phyloP scores from a whole-genome alignment of 2,888 invertebrate genomes.

The Nemotelus pantherinus region DNA sequence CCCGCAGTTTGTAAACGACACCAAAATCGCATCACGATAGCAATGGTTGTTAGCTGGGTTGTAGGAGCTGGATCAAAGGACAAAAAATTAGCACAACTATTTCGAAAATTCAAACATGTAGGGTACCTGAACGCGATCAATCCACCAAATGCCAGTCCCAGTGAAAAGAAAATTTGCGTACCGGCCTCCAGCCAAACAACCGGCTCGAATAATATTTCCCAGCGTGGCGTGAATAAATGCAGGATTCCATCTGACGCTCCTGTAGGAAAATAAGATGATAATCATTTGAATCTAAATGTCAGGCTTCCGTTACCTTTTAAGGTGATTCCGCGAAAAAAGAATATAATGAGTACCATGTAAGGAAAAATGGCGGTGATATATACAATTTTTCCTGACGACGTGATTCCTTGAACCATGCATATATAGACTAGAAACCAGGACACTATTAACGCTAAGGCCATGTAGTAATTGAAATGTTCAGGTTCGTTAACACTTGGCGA shows the following conservation, averaged over 20 bases:
- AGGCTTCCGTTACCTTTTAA: constrained; percentile 72
- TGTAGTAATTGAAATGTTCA: constrained; percentile 90
- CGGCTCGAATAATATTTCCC: constrained; percentile 90
- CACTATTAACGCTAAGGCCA: constrained; percentile 83
- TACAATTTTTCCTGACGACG: constrained; percentile 95
- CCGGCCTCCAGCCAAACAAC: constrained; percentile 98
- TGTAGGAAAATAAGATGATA: constrained; percentile 43
- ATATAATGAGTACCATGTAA: constrained; percentile 92
- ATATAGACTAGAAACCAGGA: constrained; percentile 96
- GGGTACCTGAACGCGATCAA: constrained; percentile 85
- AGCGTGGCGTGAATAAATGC: constrained; percentile 92
- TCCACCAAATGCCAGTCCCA: constrained; percentile 95
- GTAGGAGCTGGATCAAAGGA: constrained; percentile 72
- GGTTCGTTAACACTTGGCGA: constrained; percentile 89
- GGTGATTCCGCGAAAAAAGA: constrained; percentile 94
- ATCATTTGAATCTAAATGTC: neutral
- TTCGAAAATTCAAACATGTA: neutral
- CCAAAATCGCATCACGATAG: constrained; percentile 91
- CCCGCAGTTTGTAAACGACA: constrained; percentile 91
- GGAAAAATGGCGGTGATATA: constrained; percentile 97
- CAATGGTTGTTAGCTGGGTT: constrained; percentile 97
- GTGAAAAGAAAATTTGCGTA: constrained; percentile 96
- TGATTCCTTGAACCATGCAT: constrained; percentile 98
- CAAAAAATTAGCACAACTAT: neutral
- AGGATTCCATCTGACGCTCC: constrained; percentile 77